These are phyloP conservation scores for Heliconius cydno DNA, from an alignment of 2,888 invertebrate genomes.

Conservation along the genomic window DNA sequence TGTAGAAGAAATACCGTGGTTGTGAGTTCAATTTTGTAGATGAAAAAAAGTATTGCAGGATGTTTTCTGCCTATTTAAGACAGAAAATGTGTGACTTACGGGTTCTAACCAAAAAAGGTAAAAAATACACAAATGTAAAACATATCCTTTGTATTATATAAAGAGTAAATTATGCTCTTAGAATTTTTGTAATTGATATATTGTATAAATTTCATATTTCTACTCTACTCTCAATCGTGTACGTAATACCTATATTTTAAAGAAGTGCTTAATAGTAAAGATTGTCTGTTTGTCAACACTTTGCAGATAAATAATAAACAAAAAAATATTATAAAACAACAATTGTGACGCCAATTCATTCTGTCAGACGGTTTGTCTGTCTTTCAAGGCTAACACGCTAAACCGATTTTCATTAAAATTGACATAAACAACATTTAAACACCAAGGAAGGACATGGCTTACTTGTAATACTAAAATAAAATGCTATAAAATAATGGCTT, in stretches of 20 bases:
- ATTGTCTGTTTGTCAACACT: background rate
- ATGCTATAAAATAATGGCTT: background rate
- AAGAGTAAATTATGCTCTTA: no score
- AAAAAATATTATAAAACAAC: background rate
- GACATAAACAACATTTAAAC: background rate
- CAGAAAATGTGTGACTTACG: no score
- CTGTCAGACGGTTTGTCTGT: constrained; percentile 17
- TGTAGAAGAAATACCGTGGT: background rate
- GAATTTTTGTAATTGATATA: no score
- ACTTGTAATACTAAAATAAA: background rate
- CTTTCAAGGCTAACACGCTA: background rate
- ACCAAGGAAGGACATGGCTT: background rate
- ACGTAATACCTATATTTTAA: background rate
- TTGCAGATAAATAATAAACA: background rate
- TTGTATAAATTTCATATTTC: no score
- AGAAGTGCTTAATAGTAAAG: background rate
- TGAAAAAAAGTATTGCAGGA: background rate
- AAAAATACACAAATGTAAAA: no score
- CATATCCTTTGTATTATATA: no score
- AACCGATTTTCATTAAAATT: background rate
- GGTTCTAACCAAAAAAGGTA: no score
- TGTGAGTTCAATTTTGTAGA: background rate
- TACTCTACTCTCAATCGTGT: background rate
- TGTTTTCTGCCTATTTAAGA: background rate
- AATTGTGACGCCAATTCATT: background rate